Percentiles rank a stretch among this genome's conserved stretches.
phyloP scores from a whole-genome alignment of 2,888 invertebrate genomes.

The Branchipolynoe longqiensis region DNA sequence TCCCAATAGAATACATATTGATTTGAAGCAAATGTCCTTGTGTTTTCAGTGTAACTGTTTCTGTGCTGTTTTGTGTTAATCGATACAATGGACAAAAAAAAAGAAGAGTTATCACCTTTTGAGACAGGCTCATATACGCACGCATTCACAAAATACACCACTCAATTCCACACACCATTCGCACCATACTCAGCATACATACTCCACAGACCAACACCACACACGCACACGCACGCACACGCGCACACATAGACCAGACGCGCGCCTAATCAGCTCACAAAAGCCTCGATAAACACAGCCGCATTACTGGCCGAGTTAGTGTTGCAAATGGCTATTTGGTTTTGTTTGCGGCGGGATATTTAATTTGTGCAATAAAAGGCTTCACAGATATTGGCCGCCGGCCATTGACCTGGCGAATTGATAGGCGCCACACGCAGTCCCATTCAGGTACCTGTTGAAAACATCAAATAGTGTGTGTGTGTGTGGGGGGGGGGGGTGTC shows the following conservation, averaged over 20 bases:
- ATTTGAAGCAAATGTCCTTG: no score
- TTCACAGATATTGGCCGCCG: conserved; percentile 17
- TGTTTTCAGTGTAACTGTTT: no score
- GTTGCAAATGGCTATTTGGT: conserved; percentile 43
- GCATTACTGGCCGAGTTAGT: conserved; percentile 43
- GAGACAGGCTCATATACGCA: no score
- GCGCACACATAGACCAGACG: no score
- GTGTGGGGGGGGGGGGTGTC: neutral
- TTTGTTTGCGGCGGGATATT: conserved; percentile 47
- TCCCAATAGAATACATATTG: no score
- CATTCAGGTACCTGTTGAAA: neutral
- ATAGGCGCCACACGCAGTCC: neutral
- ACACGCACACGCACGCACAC: neutral
- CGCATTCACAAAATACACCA: no score
- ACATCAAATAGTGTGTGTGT: no score
- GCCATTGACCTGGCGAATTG: neutral
- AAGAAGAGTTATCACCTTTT: no score
- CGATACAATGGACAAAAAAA: no score
- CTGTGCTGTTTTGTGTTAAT: no score
- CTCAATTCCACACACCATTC: no score
- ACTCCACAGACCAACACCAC: neutral
- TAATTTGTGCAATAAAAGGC: conserved; percentile 48
- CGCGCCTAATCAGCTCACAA: neutral
- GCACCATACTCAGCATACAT: no score
- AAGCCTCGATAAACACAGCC: conserved; percentile 32